A percentile compares a stretch with the other conserved stretches of the same genome.
Conservation (phyloP, 2,797 vertebrate genomes). For the Ctenopoma kingsleyae region DNA sequence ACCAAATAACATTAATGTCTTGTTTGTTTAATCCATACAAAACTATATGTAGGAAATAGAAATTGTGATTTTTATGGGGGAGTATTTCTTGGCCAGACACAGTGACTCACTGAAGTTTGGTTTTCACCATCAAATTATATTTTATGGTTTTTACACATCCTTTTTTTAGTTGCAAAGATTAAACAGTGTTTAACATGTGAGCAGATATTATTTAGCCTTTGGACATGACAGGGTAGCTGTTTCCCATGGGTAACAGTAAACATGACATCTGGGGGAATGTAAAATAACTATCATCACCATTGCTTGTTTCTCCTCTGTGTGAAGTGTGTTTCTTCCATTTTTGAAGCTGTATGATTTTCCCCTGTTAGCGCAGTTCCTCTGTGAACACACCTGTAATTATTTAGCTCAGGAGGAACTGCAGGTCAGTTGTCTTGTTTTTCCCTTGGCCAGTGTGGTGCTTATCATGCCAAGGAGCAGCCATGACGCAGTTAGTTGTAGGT, state of each 20-base stretch:
- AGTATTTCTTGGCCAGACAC: no score
- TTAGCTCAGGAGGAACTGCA: conserved; percentile 7
- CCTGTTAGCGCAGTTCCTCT: conserved; percentile 5
- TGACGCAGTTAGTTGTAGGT: conserved; percentile 62
- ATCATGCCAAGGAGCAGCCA: conserved; percentile 39
- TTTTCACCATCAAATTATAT: neutral
- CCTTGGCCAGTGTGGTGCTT: conserved; percentile 42
- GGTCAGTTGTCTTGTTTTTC: conserved; percentile 48
- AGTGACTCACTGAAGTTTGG: no score
- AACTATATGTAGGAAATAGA: no score
- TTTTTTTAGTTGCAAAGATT: neutral
- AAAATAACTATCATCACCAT: conserved; percentile 32
- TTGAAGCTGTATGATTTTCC: conserved; percentile 12
- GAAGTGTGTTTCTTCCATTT: conserved; percentile 3
- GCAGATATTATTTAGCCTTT: neutral
- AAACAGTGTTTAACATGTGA: neutral
- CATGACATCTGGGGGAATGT: conserved; percentile 13
- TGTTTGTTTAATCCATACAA: neutral
- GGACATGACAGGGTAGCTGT: neutral
- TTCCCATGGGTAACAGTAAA: no score
- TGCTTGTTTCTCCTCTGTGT: conserved; percentile 4
- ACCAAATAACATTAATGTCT: neutral
- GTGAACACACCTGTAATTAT: conserved; percentile 30
- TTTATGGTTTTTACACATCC: neutral
- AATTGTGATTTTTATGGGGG: no score